These are phyloP conservation scores for Dipodomys merriami DNA, from an alignment of 2,113 vertebrate species.

Conservation along the genomic window DNA sequence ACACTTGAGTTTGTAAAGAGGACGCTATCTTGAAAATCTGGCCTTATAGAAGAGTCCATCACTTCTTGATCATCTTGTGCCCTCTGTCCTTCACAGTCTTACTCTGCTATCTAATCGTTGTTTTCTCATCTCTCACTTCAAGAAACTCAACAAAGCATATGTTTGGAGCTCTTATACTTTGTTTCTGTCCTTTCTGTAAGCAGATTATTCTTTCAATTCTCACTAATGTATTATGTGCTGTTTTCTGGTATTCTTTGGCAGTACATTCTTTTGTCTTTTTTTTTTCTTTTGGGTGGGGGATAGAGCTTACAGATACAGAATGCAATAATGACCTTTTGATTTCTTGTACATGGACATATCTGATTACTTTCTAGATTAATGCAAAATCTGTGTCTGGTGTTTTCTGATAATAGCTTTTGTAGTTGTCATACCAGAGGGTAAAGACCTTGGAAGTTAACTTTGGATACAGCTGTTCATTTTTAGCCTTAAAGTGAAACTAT, in stretches of 20 bases:
- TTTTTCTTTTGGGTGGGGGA: background rate
- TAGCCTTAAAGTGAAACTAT: conserved; percentile 8
- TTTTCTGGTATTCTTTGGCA: conserved; percentile 30
- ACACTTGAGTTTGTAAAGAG: background rate
- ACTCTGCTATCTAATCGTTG: background rate
- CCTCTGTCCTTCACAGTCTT: background rate
- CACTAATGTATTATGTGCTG: background rate
- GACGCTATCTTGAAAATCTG: background rate
- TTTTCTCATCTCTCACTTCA: background rate
- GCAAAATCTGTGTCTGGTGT: background rate
- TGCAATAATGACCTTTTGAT: conserved; percentile 18
- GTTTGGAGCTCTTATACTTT: background rate
- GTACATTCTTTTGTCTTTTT: background rate
- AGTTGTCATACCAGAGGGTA: conserved; percentile 18
- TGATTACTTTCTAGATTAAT: conserved; percentile 44
- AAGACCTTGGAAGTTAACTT: conserved; percentile 53
- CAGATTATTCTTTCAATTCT: conserved; percentile 15
- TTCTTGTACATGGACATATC: background rate
- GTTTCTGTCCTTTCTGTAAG: conserved; percentile 27
- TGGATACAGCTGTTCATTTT: conserved; percentile 48
- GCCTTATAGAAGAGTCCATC: background rate
- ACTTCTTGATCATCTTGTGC: background rate
- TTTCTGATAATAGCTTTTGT: conserved; percentile 19
- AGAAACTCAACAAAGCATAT: background rate
- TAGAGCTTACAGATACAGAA: background rate